Evolutionary conservation across 2,888 invertebrate species (phyloP).

Genomic region (Lasioglossum leucozonium): DNA sequence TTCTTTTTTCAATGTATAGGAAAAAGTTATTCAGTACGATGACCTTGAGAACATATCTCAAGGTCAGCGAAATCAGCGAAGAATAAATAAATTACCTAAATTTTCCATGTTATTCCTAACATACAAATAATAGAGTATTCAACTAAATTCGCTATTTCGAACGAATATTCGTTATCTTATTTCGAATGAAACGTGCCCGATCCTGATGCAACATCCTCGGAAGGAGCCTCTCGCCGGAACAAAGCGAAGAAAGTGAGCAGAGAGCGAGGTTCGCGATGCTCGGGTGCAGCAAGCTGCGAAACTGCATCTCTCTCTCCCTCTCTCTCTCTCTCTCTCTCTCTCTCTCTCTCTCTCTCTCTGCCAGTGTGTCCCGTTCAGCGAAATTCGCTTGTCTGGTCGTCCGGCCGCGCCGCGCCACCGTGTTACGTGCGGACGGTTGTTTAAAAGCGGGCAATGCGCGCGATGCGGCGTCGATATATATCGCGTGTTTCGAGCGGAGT

Average conservation of each 20-base stretch:
- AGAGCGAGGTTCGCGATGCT: not conserved
- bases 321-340: too few species aligned
- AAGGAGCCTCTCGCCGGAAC: not conserved
- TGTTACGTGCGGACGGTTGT: conserved; percentile 54
- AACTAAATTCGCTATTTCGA: not conserved
- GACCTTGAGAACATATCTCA: too few species aligned
- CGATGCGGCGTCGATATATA: conserved; percentile 31
- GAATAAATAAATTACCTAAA: too few species aligned
- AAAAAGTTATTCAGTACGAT: too few species aligned
- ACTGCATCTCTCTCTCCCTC: too few species aligned
- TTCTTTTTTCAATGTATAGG: too few species aligned
- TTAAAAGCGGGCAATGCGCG: conserved; percentile 38
- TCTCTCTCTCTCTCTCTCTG: too few species aligned
- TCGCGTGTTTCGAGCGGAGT: conserved; percentile 71
- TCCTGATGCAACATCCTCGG: not conserved
- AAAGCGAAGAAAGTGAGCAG: not conserved
- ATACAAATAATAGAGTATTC: not conserved
- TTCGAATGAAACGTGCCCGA: not conserved
- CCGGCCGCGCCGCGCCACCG: conserved; percentile 35
- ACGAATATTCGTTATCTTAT: not conserved
- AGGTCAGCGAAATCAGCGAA: not conserved
- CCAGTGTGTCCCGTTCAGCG: not conserved
- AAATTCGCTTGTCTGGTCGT: conserved; percentile 2
- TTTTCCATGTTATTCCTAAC: not conserved
- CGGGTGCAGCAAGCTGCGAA: not conserved